Percentiles rank a stretch among this genome's conserved stretches.
These are phyloP conservation scores for Bubalus kerabau DNA, from an alignment of 2,113 vertebrate species.

Conservation along the genomic window DNA sequence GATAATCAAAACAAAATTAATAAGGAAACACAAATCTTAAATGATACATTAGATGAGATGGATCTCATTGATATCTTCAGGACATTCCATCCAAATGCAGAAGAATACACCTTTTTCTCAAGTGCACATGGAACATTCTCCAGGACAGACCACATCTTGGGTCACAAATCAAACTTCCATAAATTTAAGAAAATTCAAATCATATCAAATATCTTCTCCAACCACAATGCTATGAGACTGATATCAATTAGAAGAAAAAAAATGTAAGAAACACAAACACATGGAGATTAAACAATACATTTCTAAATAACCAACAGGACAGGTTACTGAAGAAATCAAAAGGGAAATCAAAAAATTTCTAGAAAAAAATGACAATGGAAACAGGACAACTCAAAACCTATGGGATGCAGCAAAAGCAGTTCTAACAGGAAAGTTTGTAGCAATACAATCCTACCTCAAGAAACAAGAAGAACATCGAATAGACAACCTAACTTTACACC, in stretches of 20 bases:
- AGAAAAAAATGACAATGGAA: neutral
- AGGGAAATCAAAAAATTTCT: neutral
- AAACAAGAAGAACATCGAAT: neutral
- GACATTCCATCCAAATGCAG: neutral
- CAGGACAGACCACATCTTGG: neutral
- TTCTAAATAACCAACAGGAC: neutral
- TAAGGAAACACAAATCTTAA: neutral
- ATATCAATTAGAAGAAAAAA: neutral
- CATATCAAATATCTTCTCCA: rapidly evolving
- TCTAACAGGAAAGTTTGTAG: neutral
- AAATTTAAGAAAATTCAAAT: neutral
- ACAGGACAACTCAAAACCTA: neutral
- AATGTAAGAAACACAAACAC: neutral
- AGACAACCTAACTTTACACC: neutral
- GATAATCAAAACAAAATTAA: neutral
- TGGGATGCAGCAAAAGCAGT: neutral
- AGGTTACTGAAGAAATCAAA: neutral
- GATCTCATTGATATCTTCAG: neutral
- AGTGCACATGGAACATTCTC: neutral
- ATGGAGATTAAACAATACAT: neutral
- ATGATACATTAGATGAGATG: neutral
- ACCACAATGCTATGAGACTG: neutral
- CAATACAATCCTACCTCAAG: neutral
- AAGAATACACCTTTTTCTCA: neutral
- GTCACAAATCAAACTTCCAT: neutral